phyloP scores from a whole-genome alignment of 2,888 invertebrate species.

The Leptinotarsa tumamoca region DNA sequence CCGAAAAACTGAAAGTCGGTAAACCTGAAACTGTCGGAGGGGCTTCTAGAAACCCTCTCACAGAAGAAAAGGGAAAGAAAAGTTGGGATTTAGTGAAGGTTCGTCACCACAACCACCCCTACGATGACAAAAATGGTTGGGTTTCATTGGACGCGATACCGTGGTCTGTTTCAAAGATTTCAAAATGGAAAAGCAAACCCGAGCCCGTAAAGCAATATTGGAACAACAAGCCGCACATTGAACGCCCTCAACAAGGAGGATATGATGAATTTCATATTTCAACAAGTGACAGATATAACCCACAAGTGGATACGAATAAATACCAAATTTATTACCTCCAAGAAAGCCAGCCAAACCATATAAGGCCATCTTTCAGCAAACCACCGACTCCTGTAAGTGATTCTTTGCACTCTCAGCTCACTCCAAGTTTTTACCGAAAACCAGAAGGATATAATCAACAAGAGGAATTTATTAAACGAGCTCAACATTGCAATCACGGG shows the following conservation, averaged over 20 bases:
- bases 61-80: conserved; percentile 64
- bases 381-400: conserved; percentile 53
- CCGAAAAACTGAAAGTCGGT: conserved; percentile 60
- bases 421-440: conserved; percentile 19
- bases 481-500: conserved; percentile 48
- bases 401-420: conserved; percentile 53
- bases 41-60: background rate
- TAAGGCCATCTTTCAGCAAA: conserved; percentile 23
- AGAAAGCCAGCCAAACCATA: conserved; percentile 51
- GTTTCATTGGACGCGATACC: conserved; percentile 82
- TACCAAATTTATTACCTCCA: conserved; percentile 65
- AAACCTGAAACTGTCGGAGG: conserved; percentile 23
- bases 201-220: conserved; percentile 64
- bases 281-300: conserved; percentile 33
- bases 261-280: conserved; percentile 8
- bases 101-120: conserved; percentile 70
- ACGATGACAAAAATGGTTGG: conserved; percentile 81
- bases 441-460: conserved; percentile 30
- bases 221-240: conserved; percentile 37
- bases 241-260: background rate
- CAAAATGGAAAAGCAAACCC: conserved; percentile 79
- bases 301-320: conserved; percentile 49
- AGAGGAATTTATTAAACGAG: conserved; percentile 41
- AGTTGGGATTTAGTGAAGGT: conserved; percentile 70
- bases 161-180: conserved; percentile 84